Conservation (phyloP, 2,113 vertebrate species). For the Athene noctua region DNA sequence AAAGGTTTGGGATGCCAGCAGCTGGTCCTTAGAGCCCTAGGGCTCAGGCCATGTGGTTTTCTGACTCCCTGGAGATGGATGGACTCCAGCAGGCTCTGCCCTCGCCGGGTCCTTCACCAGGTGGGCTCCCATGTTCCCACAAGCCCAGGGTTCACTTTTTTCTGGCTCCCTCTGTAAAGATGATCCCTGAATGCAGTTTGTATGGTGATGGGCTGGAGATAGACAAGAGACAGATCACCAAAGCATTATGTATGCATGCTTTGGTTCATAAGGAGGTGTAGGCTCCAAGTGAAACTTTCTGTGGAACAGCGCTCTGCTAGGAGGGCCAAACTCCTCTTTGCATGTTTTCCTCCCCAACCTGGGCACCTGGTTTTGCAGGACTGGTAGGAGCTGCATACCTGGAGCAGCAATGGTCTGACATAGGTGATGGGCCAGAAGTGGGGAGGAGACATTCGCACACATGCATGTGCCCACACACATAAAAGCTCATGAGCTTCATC, state of each 20-base stretch:
- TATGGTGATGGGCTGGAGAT: not conserved
- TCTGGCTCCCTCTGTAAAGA: not conserved
- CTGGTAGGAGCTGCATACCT: not conserved
- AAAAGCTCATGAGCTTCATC: not conserved
- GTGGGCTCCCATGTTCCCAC: not conserved
- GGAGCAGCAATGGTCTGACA: not conserved
- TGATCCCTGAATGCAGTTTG: not conserved
- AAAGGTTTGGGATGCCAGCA: not conserved
- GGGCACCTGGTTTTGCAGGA: not conserved
- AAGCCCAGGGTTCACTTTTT: not conserved
- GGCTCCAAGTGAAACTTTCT: not conserved
- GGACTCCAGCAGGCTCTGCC: not conserved
- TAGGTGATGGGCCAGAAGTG: not conserved
- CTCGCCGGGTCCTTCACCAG: not conserved
- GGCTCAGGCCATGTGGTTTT: not conserved
- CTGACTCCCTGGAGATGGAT: fast-evolving
- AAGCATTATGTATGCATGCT: fast-evolving
- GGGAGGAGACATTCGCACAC: not conserved
- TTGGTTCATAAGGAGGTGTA: not conserved
- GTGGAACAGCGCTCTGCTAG: not conserved
- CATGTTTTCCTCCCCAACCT: not conserved
- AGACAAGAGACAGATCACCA: not conserved
- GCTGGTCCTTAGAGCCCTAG: not conserved
- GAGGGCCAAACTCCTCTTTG: not conserved
- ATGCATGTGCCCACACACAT: not conserved